phyloP scores from a whole-genome alignment of 2,113 vertebrate genomes.

The Lasiurus cinereus region DNA sequence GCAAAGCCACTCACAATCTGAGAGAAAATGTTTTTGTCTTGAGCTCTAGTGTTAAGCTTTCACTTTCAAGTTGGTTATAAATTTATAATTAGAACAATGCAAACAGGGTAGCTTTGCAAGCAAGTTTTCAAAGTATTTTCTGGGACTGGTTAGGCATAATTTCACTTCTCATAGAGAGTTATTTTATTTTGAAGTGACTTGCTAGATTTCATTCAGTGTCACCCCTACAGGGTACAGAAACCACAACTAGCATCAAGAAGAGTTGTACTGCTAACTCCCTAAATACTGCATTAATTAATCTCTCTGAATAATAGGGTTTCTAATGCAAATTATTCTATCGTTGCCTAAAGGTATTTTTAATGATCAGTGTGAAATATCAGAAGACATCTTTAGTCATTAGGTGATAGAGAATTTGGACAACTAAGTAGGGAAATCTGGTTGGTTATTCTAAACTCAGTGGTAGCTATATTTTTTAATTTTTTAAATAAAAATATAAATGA shows the following conservation, averaged over 20 bases:
- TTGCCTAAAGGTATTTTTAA: constrained; percentile 62
- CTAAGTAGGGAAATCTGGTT: background rate
- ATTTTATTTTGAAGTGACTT: constrained; percentile 71
- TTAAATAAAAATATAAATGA: background rate
- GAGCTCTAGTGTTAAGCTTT: background rate
- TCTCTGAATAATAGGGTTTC: constrained; percentile 55
- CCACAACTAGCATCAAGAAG: background rate
- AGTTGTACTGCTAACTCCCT: constrained; percentile 37
- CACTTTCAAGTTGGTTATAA: constrained; percentile 50
- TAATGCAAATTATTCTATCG: constrained; percentile 39
- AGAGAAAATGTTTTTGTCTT: background rate
- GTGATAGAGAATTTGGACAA: constrained; percentile 49
- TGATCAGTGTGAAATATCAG: constrained; percentile 49
- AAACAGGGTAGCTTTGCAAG: constrained; percentile 47
- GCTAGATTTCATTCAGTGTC: constrained; percentile 64
- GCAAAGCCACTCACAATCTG: background rate
- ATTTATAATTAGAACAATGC: constrained; percentile 66
- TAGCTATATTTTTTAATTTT: background rate
- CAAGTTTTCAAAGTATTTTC: constrained; percentile 64
- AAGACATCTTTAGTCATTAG: background rate
- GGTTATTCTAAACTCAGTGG: constrained; percentile 1
- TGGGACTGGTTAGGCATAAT: background rate
- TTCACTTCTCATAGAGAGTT: constrained; percentile 53
- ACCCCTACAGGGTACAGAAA: constrained; percentile 66
- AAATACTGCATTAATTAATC: constrained; percentile 68